Evolutionary conservation across 2,888 invertebrate genomes (phyloP).

Genomic region (Cheiracanthium punctorium): DNA sequence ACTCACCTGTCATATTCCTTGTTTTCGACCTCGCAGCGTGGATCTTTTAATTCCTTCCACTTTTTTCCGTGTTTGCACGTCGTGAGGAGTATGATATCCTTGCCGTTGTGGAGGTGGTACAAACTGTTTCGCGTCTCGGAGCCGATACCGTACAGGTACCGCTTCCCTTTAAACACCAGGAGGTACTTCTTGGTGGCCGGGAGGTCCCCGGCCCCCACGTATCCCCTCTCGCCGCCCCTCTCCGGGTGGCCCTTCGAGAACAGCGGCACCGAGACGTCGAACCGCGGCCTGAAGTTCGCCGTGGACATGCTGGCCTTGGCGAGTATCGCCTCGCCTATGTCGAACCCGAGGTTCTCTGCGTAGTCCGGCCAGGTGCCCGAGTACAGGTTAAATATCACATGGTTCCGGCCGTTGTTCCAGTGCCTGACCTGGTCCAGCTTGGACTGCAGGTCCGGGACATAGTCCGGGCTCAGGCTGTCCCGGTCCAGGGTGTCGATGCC

Average conservation of each 20-base stretch:
- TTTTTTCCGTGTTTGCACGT: conserved; percentile 99
- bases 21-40: conserved; percentile 96
- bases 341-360: conserved; percentile 83
- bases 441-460: conserved; percentile 89
- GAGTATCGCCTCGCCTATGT: conserved; percentile 84
- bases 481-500: conserved; percentile 97
- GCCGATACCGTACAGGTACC: conserved; percentile 98
- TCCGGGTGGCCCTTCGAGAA: conserved; percentile 82
- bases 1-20: conserved; percentile 96
- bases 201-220: conserved; percentile 81
- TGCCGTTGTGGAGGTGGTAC: conserved; percentile 97
- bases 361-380: conserved; percentile 99
- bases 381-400: conserved; percentile 97
- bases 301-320: conserved; percentile 97
- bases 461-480: conserved; percentile 93
- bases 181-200: conserved; percentile 84
- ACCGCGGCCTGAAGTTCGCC: conserved; percentile 84
- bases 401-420: conserved; percentile 97
- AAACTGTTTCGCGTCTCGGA: conserved; percentile 97
- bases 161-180: conserved; percentile 72
- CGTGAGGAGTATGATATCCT: conserved; percentile 94
- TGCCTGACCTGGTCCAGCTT: conserved; percentile 82
- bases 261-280: conserved; percentile 95
- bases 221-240: too few species aligned
- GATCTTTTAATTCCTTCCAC: conserved; percentile 97